These are phyloP conservation scores for Ictidomys tridecemlineatus DNA, from an alignment of 2,113 vertebrate species.

Conservation along the genomic window DNA sequence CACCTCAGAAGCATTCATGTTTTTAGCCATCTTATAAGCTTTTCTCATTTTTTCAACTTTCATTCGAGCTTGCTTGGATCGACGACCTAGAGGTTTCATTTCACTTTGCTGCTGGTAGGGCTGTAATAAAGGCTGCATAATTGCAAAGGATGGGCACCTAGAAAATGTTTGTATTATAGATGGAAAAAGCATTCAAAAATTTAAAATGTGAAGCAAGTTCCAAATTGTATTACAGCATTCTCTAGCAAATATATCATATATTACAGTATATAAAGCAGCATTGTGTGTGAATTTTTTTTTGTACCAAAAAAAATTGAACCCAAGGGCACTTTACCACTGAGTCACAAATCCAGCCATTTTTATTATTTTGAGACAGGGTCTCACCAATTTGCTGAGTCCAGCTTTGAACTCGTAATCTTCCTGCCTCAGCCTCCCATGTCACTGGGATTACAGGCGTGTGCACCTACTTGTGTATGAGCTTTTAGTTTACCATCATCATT, in stretches of 20 bases:
- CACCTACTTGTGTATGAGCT: background rate
- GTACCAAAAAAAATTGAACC: too few relatives aligned
- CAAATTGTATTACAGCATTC: constrained; percentile 34
- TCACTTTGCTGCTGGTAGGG: background rate
- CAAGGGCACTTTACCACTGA: too few relatives aligned
- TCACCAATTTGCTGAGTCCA: too few relatives aligned
- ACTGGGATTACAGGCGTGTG: too few relatives aligned
- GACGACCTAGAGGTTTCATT: constrained; percentile 43
- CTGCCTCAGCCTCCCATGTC: too few relatives aligned
- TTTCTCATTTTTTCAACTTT: constrained; percentile 75
- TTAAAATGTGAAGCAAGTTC: constrained; percentile 61
- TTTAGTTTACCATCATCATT: constrained; percentile 46
- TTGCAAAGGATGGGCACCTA: background rate
- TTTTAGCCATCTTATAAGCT: constrained; percentile 35
- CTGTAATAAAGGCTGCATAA: background rate
- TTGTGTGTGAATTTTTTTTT: background rate
- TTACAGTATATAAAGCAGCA: background rate
- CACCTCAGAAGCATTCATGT: background rate
- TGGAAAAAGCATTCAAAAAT: constrained; percentile 56
- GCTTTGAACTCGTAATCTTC: too few relatives aligned
- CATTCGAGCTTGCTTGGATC: constrained; percentile 58
- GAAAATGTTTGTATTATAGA: constrained; percentile 53
- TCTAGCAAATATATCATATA: constrained; percentile 26
- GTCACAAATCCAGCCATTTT: too few relatives aligned
- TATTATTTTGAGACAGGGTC: too few relatives aligned